Evolutionary conservation across 2,113 vertebrate species (phyloP), one percentile per base, ranked within the genome.

Genomic region (Forbesichthys agassizii): DNA sequence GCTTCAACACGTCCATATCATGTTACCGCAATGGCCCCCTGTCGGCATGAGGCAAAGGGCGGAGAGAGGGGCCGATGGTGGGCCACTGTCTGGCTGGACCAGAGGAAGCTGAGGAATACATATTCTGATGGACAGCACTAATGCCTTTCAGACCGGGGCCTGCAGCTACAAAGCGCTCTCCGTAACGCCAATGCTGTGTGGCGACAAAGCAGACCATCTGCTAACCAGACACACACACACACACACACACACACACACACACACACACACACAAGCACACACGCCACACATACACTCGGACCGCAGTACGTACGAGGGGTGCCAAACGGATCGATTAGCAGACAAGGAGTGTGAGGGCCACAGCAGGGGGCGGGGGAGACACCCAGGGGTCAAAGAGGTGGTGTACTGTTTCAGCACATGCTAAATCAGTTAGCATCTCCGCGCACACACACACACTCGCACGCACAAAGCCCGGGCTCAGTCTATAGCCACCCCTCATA

Each of bases 311-410:
- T 73, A 78, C 70, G 46, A 76, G 85, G 80, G 83, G 85, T 90
- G 89, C 88, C 90, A 90, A 91, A 90, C 84, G 89, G 88, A 92
- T 92, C 90, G 88, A 92, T 92, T 90, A 92, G 89, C 87, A 89
- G 86, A 80, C 84, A 10, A 83, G 85, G 88, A 80, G 83, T 86
- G 86, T 76, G 80, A 88, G 85, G 85, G 84, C 87, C 90, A 69
- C 85, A 86, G 86, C 80, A 27, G 88, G 89, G 54, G 81, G 89
- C 62, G 80, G 81, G 70, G 20, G 74, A 87, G 86, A 91, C 87
- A 81, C 83, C 82, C 77, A 54, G 86, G 86, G 91, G 92, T 92
- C 91, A 92, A 88, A 91, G 86, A 88, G 87, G 88, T 12, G 89
- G 92, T 91, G 88, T 93, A 75, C 68, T 68, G 85, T 93, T 93